phyloP scores from a whole-genome alignment of 2,888 invertebrate species.

The Sesia bembeciformis region DNA sequence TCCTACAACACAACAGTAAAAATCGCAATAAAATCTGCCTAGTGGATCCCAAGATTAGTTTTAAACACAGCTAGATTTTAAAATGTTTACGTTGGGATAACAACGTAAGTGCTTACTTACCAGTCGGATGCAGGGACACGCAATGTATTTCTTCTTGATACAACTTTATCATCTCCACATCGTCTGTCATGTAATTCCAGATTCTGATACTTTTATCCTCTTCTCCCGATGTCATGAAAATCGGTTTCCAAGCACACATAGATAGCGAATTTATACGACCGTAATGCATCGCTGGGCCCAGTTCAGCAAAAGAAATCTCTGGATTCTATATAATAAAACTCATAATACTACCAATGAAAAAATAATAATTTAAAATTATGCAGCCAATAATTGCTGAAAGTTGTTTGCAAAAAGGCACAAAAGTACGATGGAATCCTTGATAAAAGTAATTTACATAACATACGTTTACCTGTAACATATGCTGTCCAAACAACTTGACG shows the following conservation, averaged over 20 bases:
- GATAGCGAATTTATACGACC: constrained; percentile 87
- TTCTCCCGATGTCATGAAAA: constrained; percentile 87
- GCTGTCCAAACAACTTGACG: constrained; percentile 78
- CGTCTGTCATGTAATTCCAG: constrained; percentile 93
- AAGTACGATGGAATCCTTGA: too few relatives aligned
- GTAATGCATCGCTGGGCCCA: constrained; percentile 86
- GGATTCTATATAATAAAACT: constrained; percentile 47
- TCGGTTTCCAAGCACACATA: constrained; percentile 91
- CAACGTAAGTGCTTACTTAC: constrained; percentile 15
- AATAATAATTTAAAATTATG: too few relatives aligned
- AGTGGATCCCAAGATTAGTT: too few relatives aligned
- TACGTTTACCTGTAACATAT: constrained; percentile 58
- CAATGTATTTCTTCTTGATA: constrained; percentile 89
- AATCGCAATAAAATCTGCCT: too few relatives aligned
- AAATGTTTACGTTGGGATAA: too few relatives aligned
- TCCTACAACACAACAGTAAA: too few relatives aligned
- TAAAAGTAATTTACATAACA: too few relatives aligned
- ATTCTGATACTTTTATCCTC: constrained; percentile 89
- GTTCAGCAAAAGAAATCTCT: constrained; percentile 76
- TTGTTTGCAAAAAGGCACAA: too few relatives aligned
- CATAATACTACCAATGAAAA: not conserved
- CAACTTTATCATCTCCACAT: constrained; percentile 83
- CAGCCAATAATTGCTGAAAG: too few relatives aligned
- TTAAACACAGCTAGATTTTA: too few relatives aligned
- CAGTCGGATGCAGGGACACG: constrained; percentile 81